Evolutionary conservation across 2,113 vertebrate genomes (phyloP).

Genomic region (Cepphus grylle): DNA sequence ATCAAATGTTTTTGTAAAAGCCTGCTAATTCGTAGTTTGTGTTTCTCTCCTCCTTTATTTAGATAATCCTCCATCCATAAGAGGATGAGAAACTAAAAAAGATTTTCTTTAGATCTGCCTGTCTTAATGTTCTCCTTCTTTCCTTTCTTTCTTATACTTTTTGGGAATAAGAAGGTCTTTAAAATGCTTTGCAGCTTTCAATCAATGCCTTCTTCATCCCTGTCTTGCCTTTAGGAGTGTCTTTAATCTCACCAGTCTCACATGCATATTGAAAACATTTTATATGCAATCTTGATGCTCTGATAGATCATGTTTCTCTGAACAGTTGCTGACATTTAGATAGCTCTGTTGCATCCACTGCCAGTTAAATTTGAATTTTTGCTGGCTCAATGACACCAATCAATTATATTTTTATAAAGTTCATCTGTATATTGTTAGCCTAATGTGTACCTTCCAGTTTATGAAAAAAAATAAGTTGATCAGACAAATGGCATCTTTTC

Average conservation of each 20-base stretch:
- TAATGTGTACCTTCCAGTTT: background rate
- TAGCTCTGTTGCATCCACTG: background rate
- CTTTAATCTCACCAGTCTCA: background rate
- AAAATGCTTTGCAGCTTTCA: background rate
- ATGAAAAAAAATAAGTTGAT: background rate
- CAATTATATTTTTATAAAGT: background rate
- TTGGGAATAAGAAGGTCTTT: background rate
- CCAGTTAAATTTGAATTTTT: background rate
- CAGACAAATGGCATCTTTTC: background rate
- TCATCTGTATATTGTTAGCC: background rate
- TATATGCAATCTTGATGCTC: background rate
- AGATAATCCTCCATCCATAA: background rate
- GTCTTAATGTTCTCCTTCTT: background rate
- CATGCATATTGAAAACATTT: background rate
- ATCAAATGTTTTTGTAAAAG: background rate
- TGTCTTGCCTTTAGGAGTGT: background rate
- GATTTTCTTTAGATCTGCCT: background rate
- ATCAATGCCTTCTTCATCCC: background rate
- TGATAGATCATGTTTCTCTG: background rate
- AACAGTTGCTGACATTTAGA: constrained; percentile 20
- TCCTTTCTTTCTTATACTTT: background rate
- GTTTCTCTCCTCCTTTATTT: background rate
- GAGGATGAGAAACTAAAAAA: background rate
- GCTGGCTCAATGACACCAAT: background rate
- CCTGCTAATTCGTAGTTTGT: background rate